These are phyloP conservation scores for Acanthiza pusilla DNA, from an alignment of 2,797 vertebrate species.

Conservation along the genomic window DNA sequence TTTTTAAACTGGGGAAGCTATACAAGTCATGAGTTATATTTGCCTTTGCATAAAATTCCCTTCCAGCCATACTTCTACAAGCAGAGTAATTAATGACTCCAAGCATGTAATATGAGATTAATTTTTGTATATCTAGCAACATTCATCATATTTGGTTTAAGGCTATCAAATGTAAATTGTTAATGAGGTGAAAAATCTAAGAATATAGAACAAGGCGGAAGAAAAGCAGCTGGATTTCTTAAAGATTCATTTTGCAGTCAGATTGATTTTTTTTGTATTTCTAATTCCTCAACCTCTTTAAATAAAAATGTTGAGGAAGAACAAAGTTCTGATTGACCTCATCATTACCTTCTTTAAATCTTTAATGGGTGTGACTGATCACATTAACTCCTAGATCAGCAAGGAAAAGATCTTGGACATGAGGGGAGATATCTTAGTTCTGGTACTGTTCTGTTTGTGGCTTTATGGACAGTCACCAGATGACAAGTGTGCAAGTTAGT, in stretches of 20 bases:
- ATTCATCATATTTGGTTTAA: slow-evolving; percentile 70
- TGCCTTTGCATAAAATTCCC: slow-evolving; percentile 27
- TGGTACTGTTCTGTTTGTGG: neutral
- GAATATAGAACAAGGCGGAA: slow-evolving; percentile 12
- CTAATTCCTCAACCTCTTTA: slow-evolving; percentile 53
- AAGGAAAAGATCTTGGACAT: neutral
- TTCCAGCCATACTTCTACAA: slow-evolving; percentile 36
- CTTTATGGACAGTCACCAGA: neutral
- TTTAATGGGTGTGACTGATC: neutral
- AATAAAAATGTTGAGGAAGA: slow-evolving; percentile 19
- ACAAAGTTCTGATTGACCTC: neutral
- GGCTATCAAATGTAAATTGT: slow-evolving; percentile 64
- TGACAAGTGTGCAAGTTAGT: neutral
- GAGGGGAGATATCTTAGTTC: neutral
- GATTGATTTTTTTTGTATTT: slow-evolving; percentile 61
- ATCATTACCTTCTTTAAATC: neutral
- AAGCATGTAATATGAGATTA: slow-evolving; percentile 61
- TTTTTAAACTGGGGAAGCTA: neutral
- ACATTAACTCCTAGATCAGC: neutral
- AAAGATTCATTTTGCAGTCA: slow-evolving; percentile 58
- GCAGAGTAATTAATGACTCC: slow-evolving; percentile 59
- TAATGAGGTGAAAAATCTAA: slow-evolving; percentile 65
- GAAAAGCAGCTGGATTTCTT: slow-evolving; percentile 47
- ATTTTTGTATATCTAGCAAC: slow-evolving; percentile 64
- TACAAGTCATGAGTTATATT: slow-evolving; percentile 19